Evolutionary conservation across 2,113 vertebrate species (phyloP), one percentile per base, ranked within the genome.

Genomic region (Tautogolabrus adspersus): DNA sequence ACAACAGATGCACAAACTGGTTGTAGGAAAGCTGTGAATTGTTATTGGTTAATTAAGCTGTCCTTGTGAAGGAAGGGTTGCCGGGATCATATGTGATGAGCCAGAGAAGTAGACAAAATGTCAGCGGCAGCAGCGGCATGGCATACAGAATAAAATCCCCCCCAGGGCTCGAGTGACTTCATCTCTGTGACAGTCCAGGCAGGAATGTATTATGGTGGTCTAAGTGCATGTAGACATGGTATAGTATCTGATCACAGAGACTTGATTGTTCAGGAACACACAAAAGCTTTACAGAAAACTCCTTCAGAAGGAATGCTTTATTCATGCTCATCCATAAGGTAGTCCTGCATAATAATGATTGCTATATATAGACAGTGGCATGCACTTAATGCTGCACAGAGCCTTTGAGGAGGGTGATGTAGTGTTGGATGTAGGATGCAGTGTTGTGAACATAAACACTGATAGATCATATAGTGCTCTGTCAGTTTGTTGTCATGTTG

Each of bases 281-380:
- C 69, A 66, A 44, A 67, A 30, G 72, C 79, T 46, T 72, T 37
- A 56, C 37, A 81, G 51, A 65, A 52, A 62, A 18, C 44, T 57
- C 38, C 77, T 62, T 70, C 22, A 56, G 34, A 85, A 46, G 2
- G 1, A 66, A 85, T 82, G 65, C 70, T 79, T 88, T 67, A 73
- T 81, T 69, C 61, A 79, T 72, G 72, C 70, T 82, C 49, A 83
- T 72, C 77, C 73, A 67, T 79, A 83, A 83, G 81, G 62, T 79
- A 75, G 73, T 55, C 13, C 60, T 79, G 89, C 75, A 89, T 90
- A 72, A 75, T 80, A 90, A 88, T 26, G 72, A 74, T 6, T 57
- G 21, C 87, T 90, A 88, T 91, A 90, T 89, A 84, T 89, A 90
- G 84, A 80, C 22, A 0, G 65, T 30, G 60, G 49, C 66, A 61